Evolutionary conservation across 2,888 invertebrate species (phyloP), one percentile per base, ranked within the genome.

Genomic region (Linnaemya vulpina): DNA sequence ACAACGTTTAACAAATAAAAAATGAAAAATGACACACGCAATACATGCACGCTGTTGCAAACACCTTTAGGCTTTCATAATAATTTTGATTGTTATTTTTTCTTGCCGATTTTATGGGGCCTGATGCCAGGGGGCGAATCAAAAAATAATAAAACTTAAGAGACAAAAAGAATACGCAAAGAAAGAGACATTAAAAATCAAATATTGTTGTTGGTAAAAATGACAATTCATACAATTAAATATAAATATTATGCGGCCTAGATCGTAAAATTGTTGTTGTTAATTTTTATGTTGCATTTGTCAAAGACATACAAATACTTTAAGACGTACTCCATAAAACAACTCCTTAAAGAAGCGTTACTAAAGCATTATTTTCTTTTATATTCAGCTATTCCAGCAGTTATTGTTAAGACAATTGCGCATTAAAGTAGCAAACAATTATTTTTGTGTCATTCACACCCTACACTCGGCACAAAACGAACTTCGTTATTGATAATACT

Each of bases 191-290:
- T 76, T 76, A 82, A 82, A 82, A 76, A 83, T 77, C 76, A 77
- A 76, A 77, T 67, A 77, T 67, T 77, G 58, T 71, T 82, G 63
- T 51, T 62, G 38, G n/a, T 77, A 77, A 51, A 76, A 58, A 71
- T 49, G 68, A 53, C 87, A 90, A 90, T 91, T 90, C 91, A 91
- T 91, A 89, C 90, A 91, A 90, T 90, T 90, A 90, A 90, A 90
- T 90, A 90, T 90, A 90, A 89, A 91, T 90, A 90, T 90, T 89
- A 90, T 67, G 11, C 49, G 22, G 49, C 20, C 40, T 3, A 53
- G 40, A 1, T 49, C 58, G 71, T 83, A 65, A 76, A 83, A 46
- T 49, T 58, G 7, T 49, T 68, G 40, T 68, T 76, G 15, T 30
- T 58, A 8, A 58, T 70, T 73, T 75, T 55, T 63, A 43, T 79